These are phyloP conservation scores for Pocillopora meandrina DNA, from an alignment of 92 coral and sea anemone species.

Conservation along the genomic window DNA sequence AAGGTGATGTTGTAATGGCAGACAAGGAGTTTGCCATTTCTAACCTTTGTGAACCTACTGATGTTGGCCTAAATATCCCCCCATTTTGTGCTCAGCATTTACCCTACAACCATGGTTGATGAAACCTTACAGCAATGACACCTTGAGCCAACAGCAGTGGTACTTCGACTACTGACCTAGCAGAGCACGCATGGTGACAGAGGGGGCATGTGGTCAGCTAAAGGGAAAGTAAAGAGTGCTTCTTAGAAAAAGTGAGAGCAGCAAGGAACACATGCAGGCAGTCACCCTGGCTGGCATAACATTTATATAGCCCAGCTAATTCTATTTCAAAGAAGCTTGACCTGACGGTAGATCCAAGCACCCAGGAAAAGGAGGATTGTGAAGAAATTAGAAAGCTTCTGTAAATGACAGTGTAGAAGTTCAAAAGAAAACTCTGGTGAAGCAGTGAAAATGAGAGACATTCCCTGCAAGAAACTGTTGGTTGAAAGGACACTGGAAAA, in stretches of 20 bases:
- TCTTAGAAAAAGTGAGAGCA: slow-evolving; percentile 55
- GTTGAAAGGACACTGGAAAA: slow-evolving; percentile 12
- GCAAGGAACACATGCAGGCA: slow-evolving; percentile 23
- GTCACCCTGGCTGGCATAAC: slow-evolving; percentile 61
- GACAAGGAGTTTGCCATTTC: slow-evolving; percentile 49
- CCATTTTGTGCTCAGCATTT: slow-evolving; percentile 45
- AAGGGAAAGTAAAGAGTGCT: slow-evolving; percentile 62
- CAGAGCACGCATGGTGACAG: slow-evolving; percentile 37
- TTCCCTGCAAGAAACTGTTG: slow-evolving; percentile 42
- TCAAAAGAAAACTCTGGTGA: background rate
- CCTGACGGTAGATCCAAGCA: slow-evolving; percentile 39
- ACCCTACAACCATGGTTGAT: slow-evolving; percentile 29
- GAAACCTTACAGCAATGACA: slow-evolving; percentile 32
- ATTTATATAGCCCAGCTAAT: slow-evolving; percentile 57
- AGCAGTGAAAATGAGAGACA: slow-evolving; percentile 41
- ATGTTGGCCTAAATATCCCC: slow-evolving; percentile 42
- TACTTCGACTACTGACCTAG: slow-evolving; percentile 20
- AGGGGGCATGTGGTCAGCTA: slow-evolving; percentile 47
- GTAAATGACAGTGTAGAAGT: slow-evolving; percentile 44
- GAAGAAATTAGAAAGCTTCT: slow-evolving; percentile 40
- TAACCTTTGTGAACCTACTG: slow-evolving; percentile 25
- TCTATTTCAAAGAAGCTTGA: slow-evolving; percentile 48
- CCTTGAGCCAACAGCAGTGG: slow-evolving; percentile 32
- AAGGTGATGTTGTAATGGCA: slow-evolving; percentile 43
- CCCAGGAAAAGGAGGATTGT: slow-evolving; percentile 31